Evolutionary conservation across 2,888 invertebrate species (phyloP), one percentile per base, ranked within the genome.

Genomic region (Eudasyphora cyanicolor): DNA sequence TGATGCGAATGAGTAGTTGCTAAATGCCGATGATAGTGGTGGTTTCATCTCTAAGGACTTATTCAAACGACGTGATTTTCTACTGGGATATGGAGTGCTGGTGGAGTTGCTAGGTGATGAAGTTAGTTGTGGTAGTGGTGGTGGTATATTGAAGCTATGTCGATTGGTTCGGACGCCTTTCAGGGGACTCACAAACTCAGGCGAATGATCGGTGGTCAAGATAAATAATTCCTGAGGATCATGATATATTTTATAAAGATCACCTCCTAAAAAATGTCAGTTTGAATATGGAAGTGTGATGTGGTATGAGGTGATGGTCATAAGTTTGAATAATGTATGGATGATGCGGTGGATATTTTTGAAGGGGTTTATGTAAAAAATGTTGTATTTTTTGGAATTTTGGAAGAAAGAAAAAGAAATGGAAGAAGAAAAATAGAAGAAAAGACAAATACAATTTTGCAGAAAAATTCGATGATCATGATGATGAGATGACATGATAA

Each of bases 181-280:
- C 24, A 14, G 49, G 38, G 45, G n/a, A 21, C 21, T 21, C 42
- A 32, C 29, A 57, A 32, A 17, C 49, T 21, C 62, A 5, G 7
- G 74, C 24, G 42, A 74, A 62, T 42, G 35, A 38, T 35, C 38
- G 29, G 49, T 24, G 10, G 21, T 70, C n/a, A 49, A 27, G 4
- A 49, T 21, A 45, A 49, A 54, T 29, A 74, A 21, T n/a, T 74
- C 35, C 12, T 64, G 74, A 38, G 45, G 51, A 54, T 67, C 35
- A 29, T 67, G 62, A 38, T 57, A 60, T 24, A 29, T 60, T 60
- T 75, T 12, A 76, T 76, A 81, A 29, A 78, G 12, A 35, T 71
- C 78, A 67, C 76, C 84, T 79, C 78, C 84, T 81, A 67, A 70
- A 29, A 74, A 60, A 62, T n/a, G 32, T 49, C 5, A 32, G n/a